Evolutionary conservation across 2,888 invertebrate genomes (phyloP), one percentile per base, ranked within the genome.

Genomic region (Operophtera brumata): DNA sequence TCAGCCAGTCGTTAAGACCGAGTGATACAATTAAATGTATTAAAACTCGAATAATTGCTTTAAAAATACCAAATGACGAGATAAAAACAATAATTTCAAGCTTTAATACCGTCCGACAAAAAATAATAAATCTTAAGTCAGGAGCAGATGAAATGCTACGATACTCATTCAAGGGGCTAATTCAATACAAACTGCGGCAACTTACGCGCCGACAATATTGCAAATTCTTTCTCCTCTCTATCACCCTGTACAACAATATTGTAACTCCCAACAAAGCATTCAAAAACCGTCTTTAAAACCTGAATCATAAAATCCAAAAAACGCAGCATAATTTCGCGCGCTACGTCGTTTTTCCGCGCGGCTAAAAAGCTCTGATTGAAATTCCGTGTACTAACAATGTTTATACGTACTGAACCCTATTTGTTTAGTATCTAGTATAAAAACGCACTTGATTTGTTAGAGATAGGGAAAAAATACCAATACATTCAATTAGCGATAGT

Each of bases 41-140:
- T 80, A 76, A 82, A 84, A 83, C 84, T 85, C 84, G 46, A 85
- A 86, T 88, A 89, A 90, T 90, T 89, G 84, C 87, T 80, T 84
- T 80, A 78, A 86, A 85, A 88, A 90, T 90, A 83, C 88, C 88
- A 73, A 73, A 68, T 73, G 82, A 76, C 77, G 80, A 82, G 84
- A 87, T 84, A 90, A 90, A 90, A 88, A 90, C 89, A 89, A 90
- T 90, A 87, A 90, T 90, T 89, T 81, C 74, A 84, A 83, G 78
- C 84, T 85, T 87, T 82, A 86, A 87, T 81, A 81, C 82, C 65
- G 73, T 73, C 70, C 69, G 71, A 84, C 80, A 86, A 88, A 87
- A 88, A 88, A 90, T 87, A 87, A 90, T 87, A 89, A 88, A 89
- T 88, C 87, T 71, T 76, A 77, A 74, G 70, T 20, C 20, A 20